phyloP scores from a whole-genome alignment of 2,797 vertebrate genomes.

The Cottoperca gobio region DNA sequence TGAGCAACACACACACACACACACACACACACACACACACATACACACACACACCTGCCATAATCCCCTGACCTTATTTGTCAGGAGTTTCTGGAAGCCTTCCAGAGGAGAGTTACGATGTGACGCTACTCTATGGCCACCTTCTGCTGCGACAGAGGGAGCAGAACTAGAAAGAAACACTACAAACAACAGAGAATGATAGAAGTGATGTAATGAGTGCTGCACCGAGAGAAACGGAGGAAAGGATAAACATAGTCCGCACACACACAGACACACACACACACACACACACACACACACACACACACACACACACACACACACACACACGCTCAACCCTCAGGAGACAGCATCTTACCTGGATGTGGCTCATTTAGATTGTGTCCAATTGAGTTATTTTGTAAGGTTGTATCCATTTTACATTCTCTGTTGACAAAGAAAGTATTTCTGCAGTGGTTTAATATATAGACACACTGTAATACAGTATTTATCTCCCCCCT shows the following conservation, averaged over 20 bases:
- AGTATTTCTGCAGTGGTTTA: conserved; percentile 1
- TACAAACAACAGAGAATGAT: conserved; percentile 53
- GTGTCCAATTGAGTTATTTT: conserved; percentile 7
- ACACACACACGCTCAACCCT: no score
- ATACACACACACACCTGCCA: conserved; percentile 1
- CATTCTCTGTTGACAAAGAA: conserved; percentile 3
- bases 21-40: conserved; percentile 12
- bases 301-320: conserved; percentile 5
- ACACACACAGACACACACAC: not conserved
- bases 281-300: conserved; percentile 12
- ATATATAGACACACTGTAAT: conserved; percentile 2
- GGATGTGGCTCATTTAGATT: conserved; percentile 5
- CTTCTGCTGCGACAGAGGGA: conserved; percentile 47
- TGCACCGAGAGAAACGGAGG: not conserved
- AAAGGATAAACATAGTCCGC: conserved; percentile 17
- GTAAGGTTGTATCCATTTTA: conserved; percentile 14
- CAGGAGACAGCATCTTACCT: conserved; percentile 10
- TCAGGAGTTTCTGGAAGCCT: conserved; percentile 58
- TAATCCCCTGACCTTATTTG: conserved; percentile 64
- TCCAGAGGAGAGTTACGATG: conserved; percentile 65
- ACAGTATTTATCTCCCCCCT: conserved; percentile 10
- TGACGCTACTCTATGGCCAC: conserved; percentile 38
- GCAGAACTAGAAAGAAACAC: conserved; percentile 18
- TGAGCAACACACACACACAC: not conserved
- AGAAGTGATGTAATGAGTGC: conserved; percentile 62